Conservation (phyloP, 92 coral and sea anemone genomes). For the Parazoanthus swiftii region DNA sequence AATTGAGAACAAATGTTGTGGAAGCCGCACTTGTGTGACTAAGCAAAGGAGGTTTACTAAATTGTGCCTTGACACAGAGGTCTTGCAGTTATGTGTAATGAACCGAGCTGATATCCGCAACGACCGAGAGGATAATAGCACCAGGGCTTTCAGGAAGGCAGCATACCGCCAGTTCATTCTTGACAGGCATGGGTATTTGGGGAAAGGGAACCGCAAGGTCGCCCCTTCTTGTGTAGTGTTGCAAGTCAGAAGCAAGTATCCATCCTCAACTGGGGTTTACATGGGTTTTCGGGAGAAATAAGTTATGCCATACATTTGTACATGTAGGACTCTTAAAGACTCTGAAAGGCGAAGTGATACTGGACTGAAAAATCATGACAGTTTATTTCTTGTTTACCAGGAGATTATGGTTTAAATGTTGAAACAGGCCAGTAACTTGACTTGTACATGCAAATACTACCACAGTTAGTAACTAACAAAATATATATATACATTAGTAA, state of each 20-base stretch:
- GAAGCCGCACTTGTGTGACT: conserved; percentile 52
- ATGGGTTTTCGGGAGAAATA: conserved; percentile 50
- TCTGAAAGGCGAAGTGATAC: neutral
- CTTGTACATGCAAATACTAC: neutral
- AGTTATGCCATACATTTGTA: conserved; percentile 20
- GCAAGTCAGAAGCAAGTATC: conserved; percentile 47
- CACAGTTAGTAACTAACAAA: too few species aligned
- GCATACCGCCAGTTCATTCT: conserved; percentile 53
- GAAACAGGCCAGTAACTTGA: conserved; percentile 9
- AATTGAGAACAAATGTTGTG: conserved; percentile 54
- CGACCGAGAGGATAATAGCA: conserved; percentile 54
- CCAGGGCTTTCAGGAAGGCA: conserved; percentile 54
- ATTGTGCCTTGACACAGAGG: conserved; percentile 55
- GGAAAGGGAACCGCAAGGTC: conserved; percentile 58
- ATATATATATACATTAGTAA: neutral
- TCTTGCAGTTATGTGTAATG: conserved; percentile 43
- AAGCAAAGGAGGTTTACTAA: conserved; percentile 42
- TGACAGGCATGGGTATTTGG: conserved; percentile 49
- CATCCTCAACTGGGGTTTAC: conserved; percentile 60
- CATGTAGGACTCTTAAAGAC: too few species aligned
- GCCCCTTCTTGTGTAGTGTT: conserved; percentile 57
- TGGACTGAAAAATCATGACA: conserved; percentile 10
- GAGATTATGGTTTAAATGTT: conserved; percentile 8
- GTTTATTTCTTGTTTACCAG: conserved; percentile 9
- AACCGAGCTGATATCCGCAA: conserved; percentile 55